Base-by-base conservation (phyloP, 2,888 invertebrate genomes). In the Zaprionus lineosus region DNA sequence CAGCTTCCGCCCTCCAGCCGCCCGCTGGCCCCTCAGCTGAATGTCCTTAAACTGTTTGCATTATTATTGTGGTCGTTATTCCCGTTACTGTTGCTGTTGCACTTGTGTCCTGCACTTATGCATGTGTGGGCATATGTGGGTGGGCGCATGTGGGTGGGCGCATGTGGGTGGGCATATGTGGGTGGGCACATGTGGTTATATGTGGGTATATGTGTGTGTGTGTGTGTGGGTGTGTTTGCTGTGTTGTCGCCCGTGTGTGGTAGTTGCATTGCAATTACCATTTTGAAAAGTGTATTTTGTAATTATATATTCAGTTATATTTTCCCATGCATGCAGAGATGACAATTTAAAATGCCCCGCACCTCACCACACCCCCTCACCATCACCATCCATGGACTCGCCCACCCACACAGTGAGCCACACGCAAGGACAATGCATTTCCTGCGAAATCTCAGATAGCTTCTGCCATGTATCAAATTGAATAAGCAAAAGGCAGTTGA, bases 251-350 rank as follows among this genome's bases (percentile, higher is more conserved):
- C 62, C 55, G 58, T 72, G 48, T 62, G 68, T 71, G 65, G 51
- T 59, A 72, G 85, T 68, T 78, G 86, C 85, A 82, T 78, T 73
- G 74, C 74, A 74, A 74, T 74, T 82, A 78, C 85, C 82, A 82
- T 82, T 74, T n/a, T 74, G 74, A 70, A 72, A 71, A 77, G 77
- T 84, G 73, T 79, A 72, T 66, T 81, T 74, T 68, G 64, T 84
- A 74, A 86, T 81, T 84, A 69, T 74, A 67, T 65, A 77, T 84
- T 66, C 65, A 63, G 78, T 5, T 64, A 62, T n/a, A 86, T 77
- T 82, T 61, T 47, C 33, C 43, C 9, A 7, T 21, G 51, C 56
- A 67, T 36, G 55, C n/a, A 44, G 36, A 51, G 24, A 51, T 44
- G 33, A 52, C 39, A 51, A 47, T 48, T 59, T 68, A 8, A 36